These are phyloP conservation scores for Phrynosoma platyrhinos DNA, from an alignment of 2,113 vertebrate species.

Conservation along the genomic window DNA sequence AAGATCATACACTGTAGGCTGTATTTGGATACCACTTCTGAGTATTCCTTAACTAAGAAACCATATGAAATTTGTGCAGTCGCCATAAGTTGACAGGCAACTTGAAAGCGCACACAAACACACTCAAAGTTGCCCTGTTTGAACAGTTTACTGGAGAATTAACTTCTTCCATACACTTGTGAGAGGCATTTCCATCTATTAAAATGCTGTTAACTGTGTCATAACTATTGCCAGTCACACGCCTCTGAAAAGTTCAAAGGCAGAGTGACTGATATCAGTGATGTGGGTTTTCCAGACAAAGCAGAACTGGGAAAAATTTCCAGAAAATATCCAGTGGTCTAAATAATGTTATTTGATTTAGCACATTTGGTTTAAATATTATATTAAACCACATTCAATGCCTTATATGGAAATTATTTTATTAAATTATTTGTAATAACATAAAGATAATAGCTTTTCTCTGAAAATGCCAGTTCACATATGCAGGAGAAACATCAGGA, in stretches of 20 bases:
- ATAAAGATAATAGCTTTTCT: not conserved
- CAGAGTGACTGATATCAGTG: not conserved
- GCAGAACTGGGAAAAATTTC: not conserved
- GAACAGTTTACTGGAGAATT: not conserved
- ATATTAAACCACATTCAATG: not conserved
- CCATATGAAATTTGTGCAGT: too few relatives aligned
- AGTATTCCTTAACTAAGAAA: too few relatives aligned
- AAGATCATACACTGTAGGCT: too few relatives aligned
- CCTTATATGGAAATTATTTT: not conserved
- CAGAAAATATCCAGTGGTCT: not conserved
- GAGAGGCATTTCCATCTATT: not conserved
- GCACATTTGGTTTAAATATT: not conserved
- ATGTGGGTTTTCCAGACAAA: not conserved
- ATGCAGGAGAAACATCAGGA: too few relatives aligned
- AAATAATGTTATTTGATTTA: not conserved
- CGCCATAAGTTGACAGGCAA: too few relatives aligned
- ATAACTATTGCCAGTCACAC: not conserved
- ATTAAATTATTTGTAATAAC: not conserved
- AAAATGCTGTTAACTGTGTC: not conserved
- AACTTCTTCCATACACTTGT: not conserved
- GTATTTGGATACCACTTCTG: too few relatives aligned
- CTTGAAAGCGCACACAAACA: too few relatives aligned
- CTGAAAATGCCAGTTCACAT: too few relatives aligned
- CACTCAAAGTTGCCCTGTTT: not conserved
- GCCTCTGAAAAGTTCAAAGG: too few relatives aligned